Conservation (phyloP, 2,888 invertebrate genomes). For the Trachelus stipa region DNA sequence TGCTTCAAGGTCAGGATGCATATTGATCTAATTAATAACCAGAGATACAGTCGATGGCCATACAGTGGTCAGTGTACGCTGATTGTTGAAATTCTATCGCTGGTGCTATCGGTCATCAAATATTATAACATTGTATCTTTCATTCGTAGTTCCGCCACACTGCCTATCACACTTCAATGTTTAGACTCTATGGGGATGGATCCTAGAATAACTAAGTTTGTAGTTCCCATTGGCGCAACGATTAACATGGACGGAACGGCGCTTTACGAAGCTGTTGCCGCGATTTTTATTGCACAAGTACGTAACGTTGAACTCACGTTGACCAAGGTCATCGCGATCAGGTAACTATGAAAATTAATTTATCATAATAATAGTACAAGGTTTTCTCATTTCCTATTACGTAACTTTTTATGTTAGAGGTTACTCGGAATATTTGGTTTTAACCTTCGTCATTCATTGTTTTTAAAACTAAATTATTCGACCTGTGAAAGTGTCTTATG, state of each 20-base stretch:
- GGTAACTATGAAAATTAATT: slow-evolving; percentile 69
- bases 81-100: no score
- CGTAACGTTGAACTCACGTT: slow-evolving; percentile 83
- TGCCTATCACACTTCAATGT: slow-evolving; percentile 94
- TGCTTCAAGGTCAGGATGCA: slow-evolving; percentile 73
- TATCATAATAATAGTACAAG: not conserved
- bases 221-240: slow-evolving; percentile 96
- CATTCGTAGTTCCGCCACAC: slow-evolving; percentile 82
- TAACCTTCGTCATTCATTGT: no score
- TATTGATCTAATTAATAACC: no score
- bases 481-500: no score
- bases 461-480: no score
- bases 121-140: not conserved
- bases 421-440: no score
- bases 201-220: slow-evolving; percentile 92
- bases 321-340: slow-evolving; percentile 91
- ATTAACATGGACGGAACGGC: slow-evolving; percentile 99
- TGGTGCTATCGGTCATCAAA: no score
- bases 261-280: slow-evolving; percentile 96
- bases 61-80: no score
- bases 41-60: no score
- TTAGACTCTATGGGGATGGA: slow-evolving; percentile 94
- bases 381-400: not conserved
- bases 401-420: not conserved
- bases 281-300: slow-evolving; percentile 96